These are phyloP conservation scores for Hirtodrosophila cameraria DNA, from an alignment of 2,888 invertebrate genomes.

Conservation along the genomic window DNA sequence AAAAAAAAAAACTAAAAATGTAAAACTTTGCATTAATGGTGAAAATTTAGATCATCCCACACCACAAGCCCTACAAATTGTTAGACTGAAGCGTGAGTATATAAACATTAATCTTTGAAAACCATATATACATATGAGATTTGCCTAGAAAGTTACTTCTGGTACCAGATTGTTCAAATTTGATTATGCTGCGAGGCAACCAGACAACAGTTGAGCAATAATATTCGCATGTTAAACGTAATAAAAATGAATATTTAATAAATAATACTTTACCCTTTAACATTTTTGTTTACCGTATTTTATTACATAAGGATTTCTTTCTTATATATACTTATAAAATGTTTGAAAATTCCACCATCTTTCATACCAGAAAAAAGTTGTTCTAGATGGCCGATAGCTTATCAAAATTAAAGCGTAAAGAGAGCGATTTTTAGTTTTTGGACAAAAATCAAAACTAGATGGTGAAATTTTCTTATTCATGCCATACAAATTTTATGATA, in stretches of 20 bases:
- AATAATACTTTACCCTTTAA: slow-evolving; percentile 39
- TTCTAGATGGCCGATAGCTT: no score
- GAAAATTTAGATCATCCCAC: slow-evolving; percentile 12
- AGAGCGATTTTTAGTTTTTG: no score
- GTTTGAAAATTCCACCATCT: no score
- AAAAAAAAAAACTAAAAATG: neutral
- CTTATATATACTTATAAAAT: no score
- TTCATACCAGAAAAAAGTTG: no score
- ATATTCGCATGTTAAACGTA: slow-evolving; percentile 19
- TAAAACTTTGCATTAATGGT: slow-evolving; percentile 1
- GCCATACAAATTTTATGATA: no score
- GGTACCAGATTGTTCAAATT: slow-evolving; percentile 35
- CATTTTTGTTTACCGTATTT: neutral
- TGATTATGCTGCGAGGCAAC: slow-evolving; percentile 15
- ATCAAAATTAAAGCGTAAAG: no score
- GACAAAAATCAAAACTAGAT: no score
- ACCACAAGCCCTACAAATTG: slow-evolving; percentile 18
- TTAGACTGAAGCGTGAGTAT: slow-evolving; percentile 68
- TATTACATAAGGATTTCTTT: no score
- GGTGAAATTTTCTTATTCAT: no score
- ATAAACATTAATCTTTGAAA: slow-evolving; percentile 10
- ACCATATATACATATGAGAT: slow-evolving; percentile 9
- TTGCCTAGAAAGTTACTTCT: slow-evolving; percentile 15
- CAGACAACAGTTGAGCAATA: slow-evolving; percentile 18
- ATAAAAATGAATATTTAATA: slow-evolving; percentile 23